phyloP scores from a whole-genome alignment of 1,140 invertebrate genomes.

The Musca domestica region DNA sequence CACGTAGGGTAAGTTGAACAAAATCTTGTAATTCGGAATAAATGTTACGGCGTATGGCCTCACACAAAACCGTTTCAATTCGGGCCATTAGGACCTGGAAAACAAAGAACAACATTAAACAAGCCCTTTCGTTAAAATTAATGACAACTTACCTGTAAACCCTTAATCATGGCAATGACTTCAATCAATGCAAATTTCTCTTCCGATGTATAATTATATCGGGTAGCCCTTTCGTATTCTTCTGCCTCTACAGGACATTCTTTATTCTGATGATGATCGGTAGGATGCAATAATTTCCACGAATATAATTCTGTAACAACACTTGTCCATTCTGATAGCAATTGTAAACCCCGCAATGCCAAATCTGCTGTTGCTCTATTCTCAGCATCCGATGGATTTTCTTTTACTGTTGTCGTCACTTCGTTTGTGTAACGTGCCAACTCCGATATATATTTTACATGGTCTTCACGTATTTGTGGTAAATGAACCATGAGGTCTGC shows the following conservation, averaged over 20 bases:
- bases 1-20: conserved; percentile 85
- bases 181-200: conserved; percentile 99
- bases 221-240: conserved; percentile 97
- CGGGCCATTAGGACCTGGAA: conserved; percentile 82
- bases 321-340: conserved; percentile 95
- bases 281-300: conserved; percentile 97
- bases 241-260: conserved; percentile 96
- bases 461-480: conserved; percentile 92
- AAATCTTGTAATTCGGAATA: conserved; percentile 98
- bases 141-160: conserved; percentile 67
- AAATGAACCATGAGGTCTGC: conserved; percentile 95
- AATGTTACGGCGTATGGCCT: conserved; percentile 91
- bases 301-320: conserved; percentile 97
- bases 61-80: conserved; percentile 97
- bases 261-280: conserved; percentile 94
- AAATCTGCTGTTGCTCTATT: conserved; percentile 92
- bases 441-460: conserved; percentile 97
- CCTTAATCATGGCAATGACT: conserved; percentile 99
- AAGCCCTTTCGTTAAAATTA: background rate
- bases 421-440: conserved; percentile 93
- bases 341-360: conserved; percentile 85
- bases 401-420: conserved; percentile 89
- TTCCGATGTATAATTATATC: conserved; percentile 96
- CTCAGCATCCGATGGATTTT: conserved; percentile 87
- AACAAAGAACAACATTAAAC: background rate